Conservation (phyloP, 2,888 invertebrate species). For the Dryocosmus kuriphilus region DNA sequence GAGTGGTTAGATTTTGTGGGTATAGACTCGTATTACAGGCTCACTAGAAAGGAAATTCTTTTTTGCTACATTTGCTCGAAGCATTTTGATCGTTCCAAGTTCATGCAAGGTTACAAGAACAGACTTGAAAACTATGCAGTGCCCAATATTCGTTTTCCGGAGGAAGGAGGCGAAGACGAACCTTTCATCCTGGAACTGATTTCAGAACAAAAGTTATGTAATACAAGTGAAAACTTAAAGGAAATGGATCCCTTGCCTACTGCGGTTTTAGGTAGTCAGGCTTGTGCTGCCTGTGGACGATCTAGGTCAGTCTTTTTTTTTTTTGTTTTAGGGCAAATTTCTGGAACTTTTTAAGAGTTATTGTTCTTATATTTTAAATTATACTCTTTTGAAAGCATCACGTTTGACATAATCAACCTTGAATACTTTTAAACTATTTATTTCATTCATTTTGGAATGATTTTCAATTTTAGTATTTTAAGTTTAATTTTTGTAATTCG, state of each 20-base stretch:
- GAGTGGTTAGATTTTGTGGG: conserved; percentile 76
- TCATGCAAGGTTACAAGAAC: conserved; percentile 67
- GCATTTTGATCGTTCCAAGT: conserved; percentile 73
- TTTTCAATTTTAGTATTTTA: too few relatives aligned
- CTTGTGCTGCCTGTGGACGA: conserved; percentile 74
- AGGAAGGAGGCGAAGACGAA: conserved; percentile 56
- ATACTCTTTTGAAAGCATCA: too few relatives aligned
- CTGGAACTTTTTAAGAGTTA: background rate
- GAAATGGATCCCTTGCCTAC: conserved; percentile 66
- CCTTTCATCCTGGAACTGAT: conserved; percentile 56
- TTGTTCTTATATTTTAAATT: too few relatives aligned
- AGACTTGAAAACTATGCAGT: conserved; percentile 70
- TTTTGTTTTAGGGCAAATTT: background rate
- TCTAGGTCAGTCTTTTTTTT: conserved; percentile 54
- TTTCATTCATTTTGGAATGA: too few relatives aligned
- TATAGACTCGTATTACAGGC: conserved; percentile 73
- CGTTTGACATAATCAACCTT: too few relatives aligned
- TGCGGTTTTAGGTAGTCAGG: conserved; percentile 72
- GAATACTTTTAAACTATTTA: too few relatives aligned
- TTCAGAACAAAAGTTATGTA: conserved; percentile 58
- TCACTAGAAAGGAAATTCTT: conserved; percentile 75
- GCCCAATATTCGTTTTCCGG: conserved; percentile 69
- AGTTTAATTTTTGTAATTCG: too few relatives aligned
- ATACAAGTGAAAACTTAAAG: conserved; percentile 60
- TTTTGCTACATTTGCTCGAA: conserved; percentile 76